Percentiles rank a stretch among this genome's conserved stretches.
Evolutionary conservation across 2,797 vertebrate species (phyloP).

Genomic region (Myoxocephalus aenaeus): DNA sequence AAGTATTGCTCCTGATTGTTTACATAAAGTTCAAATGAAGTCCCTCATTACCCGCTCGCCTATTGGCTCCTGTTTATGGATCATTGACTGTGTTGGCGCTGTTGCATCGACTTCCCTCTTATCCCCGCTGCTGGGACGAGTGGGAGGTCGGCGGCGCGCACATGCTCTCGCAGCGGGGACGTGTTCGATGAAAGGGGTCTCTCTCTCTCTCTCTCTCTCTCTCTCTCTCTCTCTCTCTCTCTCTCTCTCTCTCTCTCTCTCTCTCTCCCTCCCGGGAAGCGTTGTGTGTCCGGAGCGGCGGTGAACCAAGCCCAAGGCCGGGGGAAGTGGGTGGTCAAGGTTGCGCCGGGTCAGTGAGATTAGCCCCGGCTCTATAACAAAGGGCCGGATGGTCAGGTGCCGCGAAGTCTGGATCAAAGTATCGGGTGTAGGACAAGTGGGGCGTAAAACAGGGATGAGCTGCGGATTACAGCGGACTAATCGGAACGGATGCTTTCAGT

Average conservation of each 20-base stretch:
- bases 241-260: conserved; percentile 41
- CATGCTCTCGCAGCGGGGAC: conserved; percentile 63
- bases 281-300: conserved; percentile 77
- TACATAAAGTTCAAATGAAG: conserved; percentile 74
- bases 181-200: conserved; percentile 77
- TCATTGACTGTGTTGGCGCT: conserved; percentile 69
- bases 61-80: conserved; percentile 75
- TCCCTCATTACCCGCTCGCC: conserved; percentile 71
- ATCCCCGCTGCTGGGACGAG: conserved; percentile 65
- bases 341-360: conserved; percentile 85
- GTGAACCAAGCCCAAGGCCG: conserved; percentile 78
- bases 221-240: conserved; percentile 55
- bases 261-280: conserved; percentile 77
- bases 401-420: conserved; percentile 83
- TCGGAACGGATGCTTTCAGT: conserved; percentile 78
- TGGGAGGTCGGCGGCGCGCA: conserved; percentile 67
- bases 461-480: conserved; percentile 81
- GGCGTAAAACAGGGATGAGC: conserved; percentile 78
- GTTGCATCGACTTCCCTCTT: conserved; percentile 69
- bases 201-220: conserved; percentile 26
- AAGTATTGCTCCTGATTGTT: conserved; percentile 52
- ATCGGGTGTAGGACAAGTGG: conserved; percentile 84
- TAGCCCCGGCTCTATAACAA: conserved; percentile 79
- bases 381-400: conserved; percentile 73
- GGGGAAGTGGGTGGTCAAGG: conserved; percentile 83